Conservation (phyloP, 2,888 invertebrate genomes). For the Nomada fabriciana region DNA sequence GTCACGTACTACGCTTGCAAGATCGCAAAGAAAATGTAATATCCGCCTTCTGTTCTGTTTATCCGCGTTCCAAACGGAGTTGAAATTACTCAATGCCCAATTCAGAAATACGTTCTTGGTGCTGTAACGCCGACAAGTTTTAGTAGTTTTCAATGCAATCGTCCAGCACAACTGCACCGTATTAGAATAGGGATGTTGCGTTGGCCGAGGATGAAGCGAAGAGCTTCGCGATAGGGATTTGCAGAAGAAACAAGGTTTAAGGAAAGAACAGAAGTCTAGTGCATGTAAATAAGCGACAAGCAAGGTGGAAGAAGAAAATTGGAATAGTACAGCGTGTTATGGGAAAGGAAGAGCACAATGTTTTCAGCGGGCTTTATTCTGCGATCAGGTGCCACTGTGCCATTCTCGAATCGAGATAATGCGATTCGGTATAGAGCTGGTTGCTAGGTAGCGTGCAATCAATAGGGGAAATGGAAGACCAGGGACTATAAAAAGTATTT, state of each 20-base stretch:
- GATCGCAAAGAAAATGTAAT: not conserved
- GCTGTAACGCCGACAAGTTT: not conserved
- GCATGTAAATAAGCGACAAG: slow-evolving; percentile 49
- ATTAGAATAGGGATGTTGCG: not conserved
- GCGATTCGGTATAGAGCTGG: slow-evolving; percentile 55
- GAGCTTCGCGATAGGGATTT: slow-evolving; percentile 42
- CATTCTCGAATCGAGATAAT: slow-evolving; percentile 69
- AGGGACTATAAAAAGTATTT: slow-evolving; percentile 41
- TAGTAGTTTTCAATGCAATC: slow-evolving; percentile 18
- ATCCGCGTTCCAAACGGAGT: not conserved
- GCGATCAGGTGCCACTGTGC: slow-evolving; percentile 55
- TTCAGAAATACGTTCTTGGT: not conserved
- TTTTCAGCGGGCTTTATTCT: slow-evolving; percentile 45
- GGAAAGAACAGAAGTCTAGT: slow-evolving; percentile 12
- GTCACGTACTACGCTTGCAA: slow-evolving; percentile 5
- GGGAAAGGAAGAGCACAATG: slow-evolving; percentile 50
- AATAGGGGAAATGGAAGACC: slow-evolving; percentile 55
- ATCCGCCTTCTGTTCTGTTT: not conserved
- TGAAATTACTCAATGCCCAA: not conserved
- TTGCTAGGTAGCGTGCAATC: slow-evolving; percentile 61
- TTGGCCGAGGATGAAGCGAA: slow-evolving; percentile 3
- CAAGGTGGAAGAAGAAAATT: slow-evolving; percentile 43
- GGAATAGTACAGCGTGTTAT: slow-evolving; percentile 56
- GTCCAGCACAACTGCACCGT: not conserved
- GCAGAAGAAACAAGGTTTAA: slow-evolving; percentile 40